phyloP scores from a whole-genome alignment of 2,113 vertebrate genomes.

The Guaruba guarouba region DNA sequence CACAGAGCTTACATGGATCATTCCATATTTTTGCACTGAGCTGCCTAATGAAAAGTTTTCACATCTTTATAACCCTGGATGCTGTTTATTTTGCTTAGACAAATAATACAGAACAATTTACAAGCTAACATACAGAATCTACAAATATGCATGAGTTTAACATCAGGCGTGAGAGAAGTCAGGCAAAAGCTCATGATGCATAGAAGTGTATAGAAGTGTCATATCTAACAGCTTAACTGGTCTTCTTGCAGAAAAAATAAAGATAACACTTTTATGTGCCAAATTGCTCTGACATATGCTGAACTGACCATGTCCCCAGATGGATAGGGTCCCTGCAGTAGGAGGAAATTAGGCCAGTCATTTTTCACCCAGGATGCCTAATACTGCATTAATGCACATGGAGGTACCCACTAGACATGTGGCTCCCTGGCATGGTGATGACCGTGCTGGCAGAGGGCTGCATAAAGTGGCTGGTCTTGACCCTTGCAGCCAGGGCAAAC shows the following conservation, averaged over 20 bases:
- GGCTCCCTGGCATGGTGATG: fast-evolving
- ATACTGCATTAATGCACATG: fast-evolving
- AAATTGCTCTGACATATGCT: not conserved
- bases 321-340: not conserved
- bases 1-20: not conserved
- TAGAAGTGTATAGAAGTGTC: not conserved
- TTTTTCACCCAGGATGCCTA: not conserved
- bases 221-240: not conserved
- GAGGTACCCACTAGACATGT: not conserved
- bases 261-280: not conserved
- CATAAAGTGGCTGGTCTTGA: fast-evolving
- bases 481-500: too few species aligned
- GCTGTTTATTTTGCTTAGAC: not conserved
- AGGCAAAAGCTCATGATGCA: not conserved
- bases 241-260: not conserved
- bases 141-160: not conserved
- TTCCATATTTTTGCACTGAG: not conserved
- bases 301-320: not conserved
- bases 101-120: not conserved
- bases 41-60: not conserved
- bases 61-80: not conserved
- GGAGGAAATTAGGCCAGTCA: not conserved
- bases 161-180: too few species aligned
- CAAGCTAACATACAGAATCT: not conserved
- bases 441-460: not conserved